Conservation (phyloP, 1,140 invertebrate genomes). For the Pinna nobilis region DNA sequence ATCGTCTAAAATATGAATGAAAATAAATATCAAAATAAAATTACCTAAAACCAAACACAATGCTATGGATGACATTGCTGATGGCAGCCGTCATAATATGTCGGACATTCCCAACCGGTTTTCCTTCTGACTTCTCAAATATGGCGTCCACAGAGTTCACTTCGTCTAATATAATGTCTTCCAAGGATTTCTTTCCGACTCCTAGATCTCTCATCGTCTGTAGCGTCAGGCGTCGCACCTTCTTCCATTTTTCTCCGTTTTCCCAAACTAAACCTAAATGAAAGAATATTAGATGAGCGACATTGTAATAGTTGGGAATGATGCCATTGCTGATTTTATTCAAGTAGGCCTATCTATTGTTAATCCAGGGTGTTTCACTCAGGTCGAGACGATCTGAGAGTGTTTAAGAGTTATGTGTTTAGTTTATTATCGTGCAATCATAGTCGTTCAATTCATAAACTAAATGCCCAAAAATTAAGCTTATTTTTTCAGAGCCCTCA, state of each 20-base stretch:
- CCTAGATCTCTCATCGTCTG: conserved; percentile 83
- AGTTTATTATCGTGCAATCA: no score
- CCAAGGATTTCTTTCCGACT: conserved; percentile 84
- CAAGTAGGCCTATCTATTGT: no score
- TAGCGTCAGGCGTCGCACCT: conserved; percentile 84
- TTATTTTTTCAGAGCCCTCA: no score
- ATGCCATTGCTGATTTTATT: no score
- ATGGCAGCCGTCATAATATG: conserved; percentile 20
- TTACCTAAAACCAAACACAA: conserved; percentile 37
- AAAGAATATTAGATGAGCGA: no score
- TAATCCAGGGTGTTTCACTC: no score
- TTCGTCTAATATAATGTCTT: conserved; percentile 82
- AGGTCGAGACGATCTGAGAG: no score
- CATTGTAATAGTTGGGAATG: no score
- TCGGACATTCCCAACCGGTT: conserved; percentile 13
- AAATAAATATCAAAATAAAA: not conserved
- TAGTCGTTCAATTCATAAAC: no score
- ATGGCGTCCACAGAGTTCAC: conserved; percentile 4
- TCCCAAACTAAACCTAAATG: conserved; percentile 24
- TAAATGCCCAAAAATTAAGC: no score
- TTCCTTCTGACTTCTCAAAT: not conserved
- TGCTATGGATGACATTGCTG: conserved; percentile 34
- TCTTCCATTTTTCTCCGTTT: conserved; percentile 81
- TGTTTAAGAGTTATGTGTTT: no score
- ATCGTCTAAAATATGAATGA: no score